phyloP scores from a whole-genome alignment of 2,113 vertebrate genomes.

The Hassar affinis region DNA sequence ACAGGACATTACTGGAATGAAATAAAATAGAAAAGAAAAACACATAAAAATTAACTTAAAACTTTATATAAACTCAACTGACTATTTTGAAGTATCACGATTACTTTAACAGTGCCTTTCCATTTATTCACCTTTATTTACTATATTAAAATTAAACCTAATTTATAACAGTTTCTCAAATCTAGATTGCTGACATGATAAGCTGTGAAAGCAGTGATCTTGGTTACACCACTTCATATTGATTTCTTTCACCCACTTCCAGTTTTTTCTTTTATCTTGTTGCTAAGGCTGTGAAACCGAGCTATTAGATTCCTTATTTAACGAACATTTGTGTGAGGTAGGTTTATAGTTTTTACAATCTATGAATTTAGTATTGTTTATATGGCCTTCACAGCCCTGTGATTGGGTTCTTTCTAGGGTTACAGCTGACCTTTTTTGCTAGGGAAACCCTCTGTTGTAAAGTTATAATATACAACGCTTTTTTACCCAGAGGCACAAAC shows the following conservation, averaged over 20 bases:
- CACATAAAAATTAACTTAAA: not conserved
- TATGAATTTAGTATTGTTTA: not conserved
- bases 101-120: not conserved
- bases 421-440: not conserved
- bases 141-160: not conserved
- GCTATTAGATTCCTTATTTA: not conserved
- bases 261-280: not conserved
- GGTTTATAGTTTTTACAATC: not conserved
- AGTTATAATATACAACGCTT: not conserved
- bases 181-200: not conserved
- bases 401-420: not conserved
- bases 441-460: not conserved
- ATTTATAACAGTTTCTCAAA: not conserved
- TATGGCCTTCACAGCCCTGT: not conserved
- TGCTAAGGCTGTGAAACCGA: not conserved
- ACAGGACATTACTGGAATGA: not conserved
- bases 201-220: not conserved
- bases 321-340: not conserved
- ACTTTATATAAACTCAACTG: not conserved
- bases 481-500: not conserved
- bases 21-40: not conserved
- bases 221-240: not conserved
- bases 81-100: not conserved
- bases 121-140: not conserved
- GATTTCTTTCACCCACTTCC: not conserved